Evolutionary conservation across 2,113 vertebrate species (phyloP).

Genomic region (Rhea americana): DNA sequence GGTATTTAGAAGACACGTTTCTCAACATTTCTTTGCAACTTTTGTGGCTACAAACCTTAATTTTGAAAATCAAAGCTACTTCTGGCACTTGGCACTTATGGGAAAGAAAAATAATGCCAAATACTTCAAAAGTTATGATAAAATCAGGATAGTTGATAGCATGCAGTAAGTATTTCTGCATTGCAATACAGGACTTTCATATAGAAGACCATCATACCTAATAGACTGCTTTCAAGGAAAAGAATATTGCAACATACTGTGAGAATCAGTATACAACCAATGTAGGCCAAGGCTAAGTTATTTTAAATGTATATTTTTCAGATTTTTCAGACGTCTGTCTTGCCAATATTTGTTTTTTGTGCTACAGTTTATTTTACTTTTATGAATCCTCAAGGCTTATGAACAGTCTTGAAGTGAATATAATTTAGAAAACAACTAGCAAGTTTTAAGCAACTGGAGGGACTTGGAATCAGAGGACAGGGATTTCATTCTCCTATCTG

Average conservation of each 20-base stretch:
- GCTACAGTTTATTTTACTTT: not conserved
- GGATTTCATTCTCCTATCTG: not conserved
- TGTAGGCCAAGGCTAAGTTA: not conserved
- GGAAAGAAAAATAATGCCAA: not conserved
- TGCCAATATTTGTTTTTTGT: not conserved
- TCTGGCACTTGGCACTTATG: not conserved
- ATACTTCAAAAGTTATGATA: not conserved
- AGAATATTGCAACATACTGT: not conserved
- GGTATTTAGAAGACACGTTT: not conserved
- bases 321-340: not conserved
- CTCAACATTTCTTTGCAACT: not conserved
- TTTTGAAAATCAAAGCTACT: not conserved
- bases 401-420: not conserved
- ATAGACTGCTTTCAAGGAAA: slow-evolving; percentile 1
- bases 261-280: not conserved
- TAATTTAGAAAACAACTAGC: slow-evolving; percentile 4
- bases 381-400: not conserved
- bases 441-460: not conserved
- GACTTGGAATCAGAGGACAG: not conserved
- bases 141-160: slow-evolving; percentile 13
- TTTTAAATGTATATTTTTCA: slow-evolving; percentile 9
- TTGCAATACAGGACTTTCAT: slow-evolving; percentile 56
- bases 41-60: not conserved
- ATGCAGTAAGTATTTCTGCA: slow-evolving; percentile 29
- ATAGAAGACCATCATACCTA: slow-evolving; percentile 52